Percentiles rank a stretch among this genome's conserved stretches.
These are phyloP conservation scores for Tetheella fluctuosa DNA, from an alignment of 2,888 invertebrate genomes.

Conservation along the genomic window DNA sequence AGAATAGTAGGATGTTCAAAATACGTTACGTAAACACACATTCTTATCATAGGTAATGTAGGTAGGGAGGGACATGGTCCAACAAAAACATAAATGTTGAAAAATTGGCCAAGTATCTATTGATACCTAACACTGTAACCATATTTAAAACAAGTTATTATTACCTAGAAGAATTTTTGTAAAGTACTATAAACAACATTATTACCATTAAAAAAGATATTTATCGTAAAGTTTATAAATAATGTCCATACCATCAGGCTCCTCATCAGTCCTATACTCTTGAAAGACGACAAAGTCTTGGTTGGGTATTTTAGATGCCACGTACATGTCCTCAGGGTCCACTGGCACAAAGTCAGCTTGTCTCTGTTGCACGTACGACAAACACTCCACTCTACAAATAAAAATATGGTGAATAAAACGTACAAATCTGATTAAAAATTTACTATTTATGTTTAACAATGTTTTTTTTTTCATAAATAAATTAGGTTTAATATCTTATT, in stretches of 20 bases:
- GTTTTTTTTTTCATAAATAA: too few species aligned
- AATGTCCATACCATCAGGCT: conserved; percentile 86
- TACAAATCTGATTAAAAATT: not conserved
- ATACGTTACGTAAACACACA: not conserved
- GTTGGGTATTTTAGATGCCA: conserved; percentile 88
- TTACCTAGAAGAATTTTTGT: too few species aligned
- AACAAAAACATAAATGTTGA: too few species aligned
- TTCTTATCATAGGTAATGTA: too few species aligned
- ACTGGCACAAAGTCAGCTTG: conserved; percentile 92
- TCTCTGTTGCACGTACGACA: conserved; percentile 89
- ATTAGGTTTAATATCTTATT: too few species aligned
- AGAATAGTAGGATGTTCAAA: too few species aligned
- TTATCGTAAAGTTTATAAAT: too few species aligned
- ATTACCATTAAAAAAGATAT: not conserved
- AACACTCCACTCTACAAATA: conserved; percentile 87
- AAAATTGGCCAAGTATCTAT: not conserved
- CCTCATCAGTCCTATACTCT: conserved; percentile 90
- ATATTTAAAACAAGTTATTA: too few species aligned
- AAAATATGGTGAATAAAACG: conserved; percentile 10
- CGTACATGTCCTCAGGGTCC: conserved; percentile 95
- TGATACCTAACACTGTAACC: not conserved
- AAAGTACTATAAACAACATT: too few species aligned
- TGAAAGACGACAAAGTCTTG: conserved; percentile 90
- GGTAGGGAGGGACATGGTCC: too few species aligned
- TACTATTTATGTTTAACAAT: too few species aligned